These are phyloP conservation scores for Ageneiosus marmoratus DNA, from an alignment of 2,113 vertebrate species.

Conservation along the genomic window DNA sequence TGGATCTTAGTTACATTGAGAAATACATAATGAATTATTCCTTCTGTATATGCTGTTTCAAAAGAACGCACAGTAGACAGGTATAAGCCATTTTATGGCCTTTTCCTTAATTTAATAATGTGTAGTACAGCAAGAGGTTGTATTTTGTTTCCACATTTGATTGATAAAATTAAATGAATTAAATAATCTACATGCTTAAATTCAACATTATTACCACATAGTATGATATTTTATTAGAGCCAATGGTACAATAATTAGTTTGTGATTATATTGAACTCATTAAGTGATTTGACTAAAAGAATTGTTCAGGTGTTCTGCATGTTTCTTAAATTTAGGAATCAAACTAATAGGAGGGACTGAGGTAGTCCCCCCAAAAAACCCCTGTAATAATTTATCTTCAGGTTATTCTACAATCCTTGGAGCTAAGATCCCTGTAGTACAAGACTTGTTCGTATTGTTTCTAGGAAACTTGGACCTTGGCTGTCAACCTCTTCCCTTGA, in stretches of 20 bases:
- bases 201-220: not conserved
- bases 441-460: not conserved
- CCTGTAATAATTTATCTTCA: conserved; percentile 23
- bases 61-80: too few relatives aligned
- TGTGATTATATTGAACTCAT: conserved; percentile 7
- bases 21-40: not conserved
- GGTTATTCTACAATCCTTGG: not conserved
- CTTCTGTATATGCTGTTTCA: not conserved
- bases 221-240: not conserved
- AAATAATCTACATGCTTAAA: not conserved
- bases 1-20: conserved; percentile 3
- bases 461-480: not conserved
- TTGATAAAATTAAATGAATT: not conserved
- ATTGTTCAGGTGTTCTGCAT: not conserved
- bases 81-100: not conserved
- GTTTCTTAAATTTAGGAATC: not conserved
- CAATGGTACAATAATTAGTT: conserved; percentile 12
- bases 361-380: not conserved
- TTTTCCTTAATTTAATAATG: not conserved
- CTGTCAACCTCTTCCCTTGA: not conserved
- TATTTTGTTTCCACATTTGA: not conserved
- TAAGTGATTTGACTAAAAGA: not conserved
- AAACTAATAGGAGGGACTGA: not conserved
- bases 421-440: not conserved
- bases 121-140: not conserved